Base-by-base conservation (phyloP, 2,888 invertebrate species). In the Hydrotaea cyrtoneurina region DNA sequence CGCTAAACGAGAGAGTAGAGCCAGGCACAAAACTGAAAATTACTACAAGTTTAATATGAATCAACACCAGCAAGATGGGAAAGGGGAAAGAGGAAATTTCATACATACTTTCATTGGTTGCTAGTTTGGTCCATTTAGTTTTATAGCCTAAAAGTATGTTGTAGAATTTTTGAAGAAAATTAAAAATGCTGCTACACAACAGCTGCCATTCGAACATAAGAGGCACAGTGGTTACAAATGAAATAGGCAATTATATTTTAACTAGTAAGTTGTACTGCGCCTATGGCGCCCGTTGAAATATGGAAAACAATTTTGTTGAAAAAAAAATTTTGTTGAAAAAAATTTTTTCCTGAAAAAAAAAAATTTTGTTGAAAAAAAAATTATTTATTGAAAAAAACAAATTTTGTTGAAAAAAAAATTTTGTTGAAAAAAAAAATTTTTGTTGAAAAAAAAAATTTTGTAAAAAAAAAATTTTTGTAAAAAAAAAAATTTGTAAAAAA, bases 111-210 rank as follows among this genome's bases (percentile, higher is more conserved):
- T n/a, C n/a, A 50, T n/a, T 50, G 50, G 50, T 50, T 50, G 50
- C n/a, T 50, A 15, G n/a, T 50, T 50, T 50, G 50, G 50, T 50
- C 50, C 1, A 50, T 50, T 50, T 50, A 50, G 50, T 50, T 50
- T 50, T 50, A 50, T 50, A 50, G 50, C 50, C 50, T 50, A n/a
- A 50, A n/a, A 50, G 50, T 50, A 50, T 50, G 50, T 7, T n/a
- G 50, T 50, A n/a, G 50, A 50, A 50, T n/a, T 50, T 50, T 50
- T 15, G n/a, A 50, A 50, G 50, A 50, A 50, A 50, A 50, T 50
- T 50, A 50, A 50, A 50, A 50, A n/a, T 50, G 15, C 50, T 50
- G n/a, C 2, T n/a, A 50, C 2, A n/a, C 31, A 50, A 13, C 50
- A 50, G 39, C 39, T 39, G 39, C 39, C 39, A 39, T 39, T 39